Evolutionary conservation across 1,140 invertebrate genomes (phyloP), one percentile per base, ranked within the genome.

Genomic region (Caerostris darwini): DNA sequence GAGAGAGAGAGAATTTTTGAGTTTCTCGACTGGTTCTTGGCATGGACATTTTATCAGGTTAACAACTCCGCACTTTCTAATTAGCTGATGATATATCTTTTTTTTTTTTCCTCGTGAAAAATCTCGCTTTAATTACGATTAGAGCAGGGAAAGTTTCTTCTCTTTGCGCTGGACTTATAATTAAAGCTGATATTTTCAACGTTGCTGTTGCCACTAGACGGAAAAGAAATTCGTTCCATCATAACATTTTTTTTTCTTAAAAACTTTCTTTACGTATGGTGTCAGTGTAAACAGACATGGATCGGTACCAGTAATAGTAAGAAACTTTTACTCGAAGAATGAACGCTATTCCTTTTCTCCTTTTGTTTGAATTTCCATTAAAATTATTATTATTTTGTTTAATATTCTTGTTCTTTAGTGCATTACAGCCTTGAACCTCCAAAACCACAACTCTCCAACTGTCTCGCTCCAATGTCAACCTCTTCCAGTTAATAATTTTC

Each of bases 111-210:
- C 19, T 7, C 19, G 19, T 77, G 19, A 34, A 34, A 77, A 77
- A 50, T 77, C 69, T 77, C 50, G 69, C 69, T 77, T 77, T 77
- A 77, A 77, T 77, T 77, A 77, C 69, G 69, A 77, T 77, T 77
- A 77, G 69, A 77, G 19, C 69, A 53, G 69, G 69, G 34, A 69
- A 34, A 34, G 50, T 77, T 77, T 77, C 69, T 77, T 77, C 34
- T 19, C 69, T 19, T 50, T 5, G 69, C 34, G 50, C 34, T 77
- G 69, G 50, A 77, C 7, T 77, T 77, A 77, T 77, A 77, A 77
- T 77, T 77, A 77, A 34, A 77, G 10, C 19, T 77, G 69, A 77
- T 77, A 77, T 77, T 77, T 77, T 77, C 69, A 17, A 1, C 34
- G 69, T 10, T 77, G 69, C 8, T 77, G 69, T 7, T 77, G 69